Base-by-base conservation (phyloP, 2,797 vertebrate genomes). In the Selene dorsalis region DNA sequence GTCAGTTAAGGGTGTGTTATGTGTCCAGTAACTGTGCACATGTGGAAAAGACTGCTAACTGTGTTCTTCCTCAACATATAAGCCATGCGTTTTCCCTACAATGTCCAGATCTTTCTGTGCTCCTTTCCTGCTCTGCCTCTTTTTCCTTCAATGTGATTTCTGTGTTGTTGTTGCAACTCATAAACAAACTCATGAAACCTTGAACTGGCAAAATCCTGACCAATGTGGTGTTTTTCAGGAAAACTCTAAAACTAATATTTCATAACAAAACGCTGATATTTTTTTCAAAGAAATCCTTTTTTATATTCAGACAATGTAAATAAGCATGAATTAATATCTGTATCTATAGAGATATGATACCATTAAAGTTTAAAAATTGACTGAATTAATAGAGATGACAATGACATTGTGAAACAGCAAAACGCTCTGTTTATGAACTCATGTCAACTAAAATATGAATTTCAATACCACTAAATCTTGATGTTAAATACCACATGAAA, bases 1-100 rank as follows among this genome's bases (percentile, higher is more conserved):
- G 87, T 88, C 82, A 86, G 87, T 91, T 88, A 88, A 85, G 84
- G 83, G 86, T 58, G 86, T 86, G 80, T 83, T 87, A 67, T 75
- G 71, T 75, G 69, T 86, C 72, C 72, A 57, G 70, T 82, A 82
- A 77, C 79, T 87, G 80, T 68, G 58, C 75, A 74, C 64, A 61
- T 73, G 59, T 72, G 59, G 38, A 81, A 63, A 80, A 66, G 38
- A 62, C 24, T 28, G 53, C 3, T 53, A 55, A 69, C 56, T 2
- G 0, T 39, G 14, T 13, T 72, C 24, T 58, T 64, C 24, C 11
- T 59, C 61, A 60, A 28, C 6, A 47, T 47, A 28, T 41, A 38
- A 26, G 28, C 22, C 24, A 18, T 45, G 17, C 38, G 32, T 35
- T 35, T 64, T 55, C 32, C 13, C 13, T 0, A 50, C 20, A 56